Conservation (phyloP, 1,140 invertebrate species). For the Leptopilina boulardi region DNA sequence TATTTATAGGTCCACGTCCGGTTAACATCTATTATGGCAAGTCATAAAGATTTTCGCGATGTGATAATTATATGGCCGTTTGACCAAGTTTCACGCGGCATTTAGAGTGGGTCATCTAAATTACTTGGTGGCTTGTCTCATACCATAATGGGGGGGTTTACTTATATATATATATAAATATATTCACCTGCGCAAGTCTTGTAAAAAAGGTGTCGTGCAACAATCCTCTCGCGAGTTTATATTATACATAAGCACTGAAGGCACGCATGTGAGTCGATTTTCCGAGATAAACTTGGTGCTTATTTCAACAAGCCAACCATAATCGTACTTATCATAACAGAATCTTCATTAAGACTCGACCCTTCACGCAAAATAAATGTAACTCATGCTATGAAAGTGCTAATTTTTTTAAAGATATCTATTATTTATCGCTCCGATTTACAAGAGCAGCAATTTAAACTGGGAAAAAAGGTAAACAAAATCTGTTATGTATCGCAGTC, state of each 20-base stretch:
- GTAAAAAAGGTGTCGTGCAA: slow-evolving; percentile 61
- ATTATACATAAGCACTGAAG: slow-evolving; percentile 53
- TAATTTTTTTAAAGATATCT: slow-evolving; percentile 30
- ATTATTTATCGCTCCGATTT: slow-evolving; percentile 14
- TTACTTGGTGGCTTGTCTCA: slow-evolving; percentile 50
- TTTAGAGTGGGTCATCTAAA: slow-evolving; percentile 68
- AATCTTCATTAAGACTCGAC: slow-evolving; percentile 31
- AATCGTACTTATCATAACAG: slow-evolving; percentile 21
- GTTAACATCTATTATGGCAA: slow-evolving; percentile 55
- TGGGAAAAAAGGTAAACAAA: neutral
- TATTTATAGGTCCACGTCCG: slow-evolving; percentile 56
- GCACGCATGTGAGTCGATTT: slow-evolving; percentile 58
- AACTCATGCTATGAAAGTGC: slow-evolving; percentile 19
- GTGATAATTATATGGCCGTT: slow-evolving; percentile 66
- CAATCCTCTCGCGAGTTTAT: slow-evolving; percentile 44
- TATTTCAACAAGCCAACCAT: slow-evolving; percentile 25
- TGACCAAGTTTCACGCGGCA: slow-evolving; percentile 60
- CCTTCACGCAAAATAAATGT: slow-evolving; percentile 18
- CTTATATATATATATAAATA: slow-evolving; percentile 42
- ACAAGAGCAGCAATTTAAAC: neutral
- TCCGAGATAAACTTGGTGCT: slow-evolving; percentile 46
- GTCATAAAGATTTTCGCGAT: slow-evolving; percentile 64
- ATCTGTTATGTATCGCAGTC: no score
- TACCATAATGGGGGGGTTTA: slow-evolving; percentile 23
- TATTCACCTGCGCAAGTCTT: slow-evolving; percentile 44